These are phyloP conservation scores for Potamarius usumacintae DNA, from an alignment of 2,113 vertebrate species.

Conservation along the genomic window DNA sequence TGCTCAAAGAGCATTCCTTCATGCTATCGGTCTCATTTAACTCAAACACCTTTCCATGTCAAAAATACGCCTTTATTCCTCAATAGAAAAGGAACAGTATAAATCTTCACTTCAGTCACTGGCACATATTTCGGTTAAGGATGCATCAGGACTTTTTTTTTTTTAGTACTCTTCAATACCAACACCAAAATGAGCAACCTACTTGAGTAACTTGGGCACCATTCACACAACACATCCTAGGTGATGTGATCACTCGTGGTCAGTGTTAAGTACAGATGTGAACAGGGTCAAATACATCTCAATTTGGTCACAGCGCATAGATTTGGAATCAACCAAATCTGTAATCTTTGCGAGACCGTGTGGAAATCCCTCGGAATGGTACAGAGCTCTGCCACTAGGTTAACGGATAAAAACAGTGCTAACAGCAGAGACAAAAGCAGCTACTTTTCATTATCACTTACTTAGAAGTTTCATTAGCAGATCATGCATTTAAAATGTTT, in stretches of 20 bases:
- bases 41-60: not conserved
- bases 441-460: not conserved
- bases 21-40: not conserved
- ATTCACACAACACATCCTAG: not conserved
- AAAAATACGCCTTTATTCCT: not conserved
- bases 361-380: not conserved
- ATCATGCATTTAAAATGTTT: not conserved
- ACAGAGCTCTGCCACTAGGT: not conserved
- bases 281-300: not conserved
- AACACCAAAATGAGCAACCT: not conserved
- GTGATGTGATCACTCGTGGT: not conserved
- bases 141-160: not conserved
- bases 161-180: too few species aligned
- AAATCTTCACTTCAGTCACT: not conserved
- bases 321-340: not conserved
- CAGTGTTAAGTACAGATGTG: not conserved
- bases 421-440: not conserved
- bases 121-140: not conserved
- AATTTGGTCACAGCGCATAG: not conserved
- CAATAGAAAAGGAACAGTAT: not conserved
- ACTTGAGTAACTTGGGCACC: not conserved
- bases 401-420: not conserved
- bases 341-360: not conserved
- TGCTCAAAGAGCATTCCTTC: conserved; percentile 16
- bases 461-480: not conserved